These are phyloP conservation scores for Pristionchus fissidentatus DNA, from an alignment of 2,888 invertebrate genomes.

Conservation along the genomic window DNA sequence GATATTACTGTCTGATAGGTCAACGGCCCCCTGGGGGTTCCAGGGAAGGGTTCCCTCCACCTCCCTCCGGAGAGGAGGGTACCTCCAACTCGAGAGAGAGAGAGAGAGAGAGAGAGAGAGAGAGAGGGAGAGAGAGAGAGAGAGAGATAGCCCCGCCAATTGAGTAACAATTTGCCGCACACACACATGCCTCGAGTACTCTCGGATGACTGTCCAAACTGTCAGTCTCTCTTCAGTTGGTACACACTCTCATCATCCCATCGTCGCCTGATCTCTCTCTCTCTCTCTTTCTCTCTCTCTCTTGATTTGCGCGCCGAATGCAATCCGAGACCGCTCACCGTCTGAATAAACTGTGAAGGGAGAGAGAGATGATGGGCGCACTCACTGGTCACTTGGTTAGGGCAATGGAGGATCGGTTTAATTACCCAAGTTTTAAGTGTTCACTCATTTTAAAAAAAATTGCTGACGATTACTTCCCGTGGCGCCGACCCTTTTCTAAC, in stretches of 20 bases:
- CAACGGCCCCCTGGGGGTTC: conserved; percentile 27
- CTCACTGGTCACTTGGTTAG: background rate
- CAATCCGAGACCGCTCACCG: conserved; percentile 40
- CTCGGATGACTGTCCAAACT: conserved; percentile 27
- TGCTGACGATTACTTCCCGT: too few relatives aligned
- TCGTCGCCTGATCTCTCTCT: background rate
- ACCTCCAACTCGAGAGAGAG: conserved; percentile 21
- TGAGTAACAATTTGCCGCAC: conserved; percentile 29
- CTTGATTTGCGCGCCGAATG: conserved; percentile 27
- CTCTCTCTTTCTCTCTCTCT: background rate
- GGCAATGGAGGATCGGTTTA: too few relatives aligned
- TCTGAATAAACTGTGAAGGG: conserved; percentile 43
- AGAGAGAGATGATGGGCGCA: too few relatives aligned
- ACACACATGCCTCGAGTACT: conserved; percentile 26
- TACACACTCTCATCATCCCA: background rate
- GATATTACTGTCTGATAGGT: background rate
- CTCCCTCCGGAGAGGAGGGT: background rate
- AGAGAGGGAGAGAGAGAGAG: too few relatives aligned
- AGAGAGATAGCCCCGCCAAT: too few relatives aligned
- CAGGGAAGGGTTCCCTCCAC: background rate
- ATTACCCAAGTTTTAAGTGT: too few relatives aligned
- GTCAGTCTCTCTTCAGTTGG: background rate
- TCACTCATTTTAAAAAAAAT: too few relatives aligned
- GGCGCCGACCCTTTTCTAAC: too few relatives aligned
- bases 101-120: too few relatives aligned